These are phyloP conservation scores for Drosophila trapezifrons DNA, from an alignment of 1,140 invertebrate genomes.

Conservation along the genomic window DNA sequence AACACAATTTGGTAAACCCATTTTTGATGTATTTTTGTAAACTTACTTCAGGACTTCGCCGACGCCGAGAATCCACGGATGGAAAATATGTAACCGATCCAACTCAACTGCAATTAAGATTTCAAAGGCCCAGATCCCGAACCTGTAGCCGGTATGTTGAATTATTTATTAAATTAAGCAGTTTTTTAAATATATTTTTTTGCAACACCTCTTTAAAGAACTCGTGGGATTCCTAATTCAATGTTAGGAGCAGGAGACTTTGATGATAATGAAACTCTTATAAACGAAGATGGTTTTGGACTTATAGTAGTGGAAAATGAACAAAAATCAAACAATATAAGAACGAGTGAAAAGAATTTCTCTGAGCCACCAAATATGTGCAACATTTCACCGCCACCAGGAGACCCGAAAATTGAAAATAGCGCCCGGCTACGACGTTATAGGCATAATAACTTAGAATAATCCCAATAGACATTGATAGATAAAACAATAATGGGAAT, in stretches of 20 bases:
- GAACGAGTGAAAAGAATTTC: conserved; percentile 37
- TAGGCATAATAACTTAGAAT: conserved; percentile 79
- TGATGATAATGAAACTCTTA: conserved; percentile 69
- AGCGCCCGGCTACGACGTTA: conserved; percentile 81
- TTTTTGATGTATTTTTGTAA: neutral
- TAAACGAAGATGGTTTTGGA: conserved; percentile 50
- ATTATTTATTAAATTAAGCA: neutral
- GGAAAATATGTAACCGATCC: conserved; percentile 90
- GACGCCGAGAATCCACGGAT: conserved; percentile 87
- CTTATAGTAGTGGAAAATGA: conserved; percentile 21
- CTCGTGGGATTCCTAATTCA: conserved; percentile 61
- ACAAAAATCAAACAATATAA: conserved; percentile 22
- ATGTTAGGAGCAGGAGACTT: conserved; percentile 54
- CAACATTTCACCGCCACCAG: conserved; percentile 80
- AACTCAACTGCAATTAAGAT: conserved; percentile 89
- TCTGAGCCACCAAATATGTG: conserved; percentile 40
- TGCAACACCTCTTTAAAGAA: conserved; percentile 36
- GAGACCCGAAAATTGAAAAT: conserved; percentile 80
- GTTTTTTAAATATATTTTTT: neutral
- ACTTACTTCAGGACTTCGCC: conserved; percentile 84
- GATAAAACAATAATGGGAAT: neutral
- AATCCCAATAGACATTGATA: conserved; percentile 35
- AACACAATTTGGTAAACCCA: neutral
- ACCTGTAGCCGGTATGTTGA: conserved; percentile 61
- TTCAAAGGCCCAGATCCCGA: conserved; percentile 87